Evolutionary conservation across 2,888 invertebrate genomes (phyloP).

Genomic region (Osmoderma eremita): DNA sequence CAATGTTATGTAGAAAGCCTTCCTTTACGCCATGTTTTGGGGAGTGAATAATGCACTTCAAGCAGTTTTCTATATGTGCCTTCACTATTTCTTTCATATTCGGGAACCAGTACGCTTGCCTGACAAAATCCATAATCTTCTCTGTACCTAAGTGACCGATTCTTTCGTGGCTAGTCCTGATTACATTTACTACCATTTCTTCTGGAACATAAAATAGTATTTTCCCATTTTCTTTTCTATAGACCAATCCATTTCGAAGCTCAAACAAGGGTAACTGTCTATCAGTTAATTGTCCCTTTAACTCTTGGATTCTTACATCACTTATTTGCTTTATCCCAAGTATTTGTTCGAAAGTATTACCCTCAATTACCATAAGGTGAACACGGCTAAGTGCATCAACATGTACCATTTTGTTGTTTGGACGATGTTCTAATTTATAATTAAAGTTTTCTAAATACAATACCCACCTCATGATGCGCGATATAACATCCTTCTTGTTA

Average conservation of each 20-base stretch:
- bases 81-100: neutral
- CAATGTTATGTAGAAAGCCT: neutral
- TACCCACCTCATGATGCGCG: slow-evolving; percentile 42
- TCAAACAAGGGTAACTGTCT: neutral
- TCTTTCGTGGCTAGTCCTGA: neutral
- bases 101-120: neutral
- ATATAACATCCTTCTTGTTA: slow-evolving; percentile 46
- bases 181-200: neutral
- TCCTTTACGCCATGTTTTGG: neutral
- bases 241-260: neutral
- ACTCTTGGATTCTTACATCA: neutral
- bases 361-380: neutral
- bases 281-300: neutral
- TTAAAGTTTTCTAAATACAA: slow-evolving; percentile 8
- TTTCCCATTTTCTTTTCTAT: neutral
- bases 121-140: neutral
- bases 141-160: neutral
- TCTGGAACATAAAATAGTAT: neutral
- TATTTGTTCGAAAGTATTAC: too few species aligned
- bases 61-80: neutral
- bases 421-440: slow-evolving; percentile 14
- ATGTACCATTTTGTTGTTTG: slow-evolving; percentile 13
- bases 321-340: too few species aligned
- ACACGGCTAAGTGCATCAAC: slow-evolving; percentile 14
- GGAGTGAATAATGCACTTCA: neutral